phyloP scores from a whole-genome alignment of 2,888 invertebrate species.

The Brachyptera putata region DNA sequence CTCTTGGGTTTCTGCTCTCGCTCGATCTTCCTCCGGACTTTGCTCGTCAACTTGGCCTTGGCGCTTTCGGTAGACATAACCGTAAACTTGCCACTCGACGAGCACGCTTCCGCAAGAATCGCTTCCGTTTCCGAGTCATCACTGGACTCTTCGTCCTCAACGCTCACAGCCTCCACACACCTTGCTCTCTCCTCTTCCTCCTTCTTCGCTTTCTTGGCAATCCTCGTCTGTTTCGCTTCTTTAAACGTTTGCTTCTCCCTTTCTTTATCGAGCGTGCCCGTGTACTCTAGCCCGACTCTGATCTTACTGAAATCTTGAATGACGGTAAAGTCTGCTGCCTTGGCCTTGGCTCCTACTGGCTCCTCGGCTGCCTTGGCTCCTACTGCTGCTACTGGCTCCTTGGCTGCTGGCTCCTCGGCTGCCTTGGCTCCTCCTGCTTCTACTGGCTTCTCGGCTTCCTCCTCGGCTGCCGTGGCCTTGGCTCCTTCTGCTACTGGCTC shows the following conservation, averaged over 20 bases:
- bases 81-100: neutral
- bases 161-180: conserved; percentile 35
- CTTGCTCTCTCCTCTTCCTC: conserved; percentile 36
- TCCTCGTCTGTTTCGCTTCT: conserved; percentile 42
- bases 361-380: neutral
- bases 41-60: conserved; percentile 60
- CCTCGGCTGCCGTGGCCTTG: conserved; percentile 39
- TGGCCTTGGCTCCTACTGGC: neutral
- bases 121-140: conserved; percentile 17
- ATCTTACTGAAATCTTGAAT: conserved; percentile 81
- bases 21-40: conserved; percentile 69
- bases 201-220: conserved; percentile 42
- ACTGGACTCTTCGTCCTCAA: conserved; percentile 41
- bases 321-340: neutral
- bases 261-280: conserved; percentile 5
- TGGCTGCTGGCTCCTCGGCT: conserved; percentile 32
- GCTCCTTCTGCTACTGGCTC: conserved; percentile 28
- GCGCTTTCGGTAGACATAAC: neutral
- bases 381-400: neutral
- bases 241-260: conserved; percentile 47
- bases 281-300: conserved; percentile 66
- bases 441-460: conserved; percentile 33
- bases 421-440: conserved; percentile 36
- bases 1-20: conserved; percentile 72
- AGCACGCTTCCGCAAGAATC: conserved; percentile 9